Evolutionary conservation across 1,140 invertebrate genomes (phyloP).

Genomic region (Brachystomella parvula): DNA sequence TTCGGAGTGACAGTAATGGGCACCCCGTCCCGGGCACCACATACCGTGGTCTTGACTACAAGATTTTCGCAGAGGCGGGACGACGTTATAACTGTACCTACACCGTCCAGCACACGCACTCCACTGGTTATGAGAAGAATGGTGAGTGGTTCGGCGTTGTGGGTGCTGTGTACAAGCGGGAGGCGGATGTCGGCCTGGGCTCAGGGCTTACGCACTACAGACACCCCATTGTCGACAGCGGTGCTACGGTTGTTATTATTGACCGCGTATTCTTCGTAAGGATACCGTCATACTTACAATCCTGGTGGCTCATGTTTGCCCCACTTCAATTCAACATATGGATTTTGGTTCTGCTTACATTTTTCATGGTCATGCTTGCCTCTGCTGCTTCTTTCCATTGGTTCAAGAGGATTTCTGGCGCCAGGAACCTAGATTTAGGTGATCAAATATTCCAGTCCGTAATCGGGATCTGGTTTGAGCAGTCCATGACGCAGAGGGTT

Average conservation of each 20-base stretch:
- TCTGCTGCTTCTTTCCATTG: conserved; percentile 35
- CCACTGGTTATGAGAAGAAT: not conserved
- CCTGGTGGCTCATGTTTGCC: not conserved
- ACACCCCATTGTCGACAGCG: not conserved
- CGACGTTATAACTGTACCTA: not conserved
- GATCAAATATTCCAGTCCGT: not conserved
- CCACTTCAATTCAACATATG: not conserved
- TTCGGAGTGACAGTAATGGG: no score
- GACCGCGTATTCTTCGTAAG: not conserved
- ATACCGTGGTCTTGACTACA: conserved; percentile 35
- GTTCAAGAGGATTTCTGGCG: not conserved
- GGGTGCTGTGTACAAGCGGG: not conserved
- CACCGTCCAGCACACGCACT: not conserved
- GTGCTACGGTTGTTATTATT: not conserved
- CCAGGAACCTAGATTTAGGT: not conserved
- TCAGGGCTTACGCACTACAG: not conserved
- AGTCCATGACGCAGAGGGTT: not conserved
- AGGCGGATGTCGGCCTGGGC: not conserved
- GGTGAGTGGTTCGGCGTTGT: not conserved
- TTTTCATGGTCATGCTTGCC: not conserved
- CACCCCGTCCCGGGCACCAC: no score
- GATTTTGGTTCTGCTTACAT: not conserved
- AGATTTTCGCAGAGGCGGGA: not conserved
- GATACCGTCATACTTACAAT: not conserved
- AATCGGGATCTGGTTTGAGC: not conserved